Evolutionary conservation across 2,888 invertebrate species (phyloP).

Genomic region (Caenorhabditis sp.): DNA sequence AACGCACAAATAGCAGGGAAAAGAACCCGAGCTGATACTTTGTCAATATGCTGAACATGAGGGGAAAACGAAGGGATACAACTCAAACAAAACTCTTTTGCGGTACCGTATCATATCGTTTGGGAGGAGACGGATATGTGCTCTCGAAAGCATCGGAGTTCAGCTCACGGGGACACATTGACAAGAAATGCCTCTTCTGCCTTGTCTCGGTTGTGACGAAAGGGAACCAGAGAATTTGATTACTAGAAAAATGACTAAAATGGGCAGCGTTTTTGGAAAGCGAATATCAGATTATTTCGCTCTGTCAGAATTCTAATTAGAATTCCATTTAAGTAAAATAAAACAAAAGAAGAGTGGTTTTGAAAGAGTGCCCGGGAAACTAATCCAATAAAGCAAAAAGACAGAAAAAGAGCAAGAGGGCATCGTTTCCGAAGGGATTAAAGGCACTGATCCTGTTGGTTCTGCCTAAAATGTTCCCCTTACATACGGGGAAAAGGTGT

Average conservation of each 20-base stretch:
- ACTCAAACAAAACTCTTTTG: slow-evolving; percentile 9
- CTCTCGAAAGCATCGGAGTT: too few relatives aligned
- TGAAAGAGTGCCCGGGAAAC: not conserved
- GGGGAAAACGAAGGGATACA: slow-evolving; percentile 28
- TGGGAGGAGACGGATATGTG: too few relatives aligned
- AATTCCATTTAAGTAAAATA: too few relatives aligned
- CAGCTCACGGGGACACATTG: too few relatives aligned
- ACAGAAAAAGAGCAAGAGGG: not conserved
- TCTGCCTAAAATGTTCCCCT: too few relatives aligned
- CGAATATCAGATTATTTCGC: too few relatives aligned
- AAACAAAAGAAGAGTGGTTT: not conserved
- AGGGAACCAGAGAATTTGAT: too few relatives aligned
- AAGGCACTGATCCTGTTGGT: not conserved
- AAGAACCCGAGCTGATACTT: slow-evolving; percentile 18
- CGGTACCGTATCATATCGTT: slow-evolving; percentile 15
- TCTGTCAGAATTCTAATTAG: too few relatives aligned
- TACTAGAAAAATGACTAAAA: too few relatives aligned
- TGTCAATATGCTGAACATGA: slow-evolving; percentile 43
- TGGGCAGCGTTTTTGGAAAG: too few relatives aligned
- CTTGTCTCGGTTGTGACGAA: too few relatives aligned
- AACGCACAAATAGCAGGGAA: slow-evolving; percentile 30
- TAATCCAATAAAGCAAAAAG: not conserved
- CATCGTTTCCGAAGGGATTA: not conserved
- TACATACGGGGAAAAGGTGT: not conserved
- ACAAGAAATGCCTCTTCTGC: too few relatives aligned